A percentile compares a stretch with the other conserved stretches of the same genome.
Evolutionary conservation across 2,113 vertebrate species (phyloP).

Genomic region (Blennius ocellaris): DNA sequence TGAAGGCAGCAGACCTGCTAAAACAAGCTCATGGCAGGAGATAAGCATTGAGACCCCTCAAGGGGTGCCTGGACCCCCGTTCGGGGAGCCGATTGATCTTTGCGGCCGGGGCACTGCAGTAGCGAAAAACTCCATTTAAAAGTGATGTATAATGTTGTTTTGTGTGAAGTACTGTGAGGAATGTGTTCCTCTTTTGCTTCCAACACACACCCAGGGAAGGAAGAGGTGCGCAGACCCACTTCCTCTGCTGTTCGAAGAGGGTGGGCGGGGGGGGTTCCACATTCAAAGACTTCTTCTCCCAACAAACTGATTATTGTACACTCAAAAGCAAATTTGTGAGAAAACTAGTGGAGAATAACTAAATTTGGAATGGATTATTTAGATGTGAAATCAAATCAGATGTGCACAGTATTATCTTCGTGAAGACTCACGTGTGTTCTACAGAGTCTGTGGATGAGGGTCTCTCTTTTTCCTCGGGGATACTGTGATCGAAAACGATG

Average conservation of each 20-base stretch:
- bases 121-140: background rate
- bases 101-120: background rate
- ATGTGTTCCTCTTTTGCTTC: slow-evolving; percentile 63
- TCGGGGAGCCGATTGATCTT: too few relatives aligned
- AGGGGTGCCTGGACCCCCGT: too few relatives aligned
- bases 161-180: slow-evolving; percentile 43
- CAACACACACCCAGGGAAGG: slow-evolving; percentile 78
- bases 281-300: slow-evolving; percentile 50
- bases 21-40: too few relatives aligned
- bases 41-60: too few relatives aligned
- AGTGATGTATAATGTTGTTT: slow-evolving; percentile 23
- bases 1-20: too few relatives aligned
- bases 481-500: slow-evolving; percentile 92
- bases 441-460: slow-evolving; percentile 88
- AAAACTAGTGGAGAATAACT: background rate
- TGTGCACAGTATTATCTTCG: too few relatives aligned
- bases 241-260: slow-evolving; percentile 63
- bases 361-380: too few relatives aligned
- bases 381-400: too few relatives aligned
- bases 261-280: slow-evolving; percentile 19
- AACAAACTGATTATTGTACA: slow-evolving; percentile 13
- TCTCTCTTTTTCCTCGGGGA: slow-evolving; percentile 90
- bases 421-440: slow-evolving; percentile 88
- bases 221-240: slow-evolving; percentile 67
- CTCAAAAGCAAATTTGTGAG: slow-evolving; percentile 12